Conservation (phyloP, 2,888 invertebrate species). For the Heliconius cydno region DNA sequence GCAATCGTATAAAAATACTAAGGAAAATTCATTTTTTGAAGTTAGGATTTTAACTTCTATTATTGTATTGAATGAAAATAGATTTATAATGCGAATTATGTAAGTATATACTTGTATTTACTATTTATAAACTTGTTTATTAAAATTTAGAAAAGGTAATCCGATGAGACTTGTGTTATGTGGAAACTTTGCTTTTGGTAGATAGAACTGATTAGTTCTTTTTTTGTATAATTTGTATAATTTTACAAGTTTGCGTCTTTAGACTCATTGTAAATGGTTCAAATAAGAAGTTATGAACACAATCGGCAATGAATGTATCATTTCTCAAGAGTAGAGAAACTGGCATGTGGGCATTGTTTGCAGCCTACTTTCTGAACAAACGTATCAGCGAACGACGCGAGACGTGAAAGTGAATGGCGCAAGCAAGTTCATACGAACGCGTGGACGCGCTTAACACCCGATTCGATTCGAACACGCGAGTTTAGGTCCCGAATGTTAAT, state of each 20-base stretch:
- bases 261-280: not conserved
- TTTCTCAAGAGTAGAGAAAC: slow-evolving; percentile 77
- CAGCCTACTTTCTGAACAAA: slow-evolving; percentile 77
- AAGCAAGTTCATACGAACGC: slow-evolving; percentile 62
- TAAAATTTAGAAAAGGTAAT: not conserved
- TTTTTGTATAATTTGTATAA: too few species aligned
- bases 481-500: slow-evolving; percentile 37
- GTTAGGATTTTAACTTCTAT: too few species aligned
- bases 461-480: slow-evolving; percentile 73
- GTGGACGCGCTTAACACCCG: slow-evolving; percentile 71
- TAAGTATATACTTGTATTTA: not conserved
- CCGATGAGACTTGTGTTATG: not conserved
- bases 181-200: too few species aligned
- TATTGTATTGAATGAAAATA: not conserved
- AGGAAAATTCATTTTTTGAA: too few species aligned
- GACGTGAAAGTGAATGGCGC: slow-evolving; percentile 81
- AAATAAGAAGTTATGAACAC: slow-evolving; percentile 41
- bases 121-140: not conserved
- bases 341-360: slow-evolving; percentile 71
- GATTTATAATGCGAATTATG: not conserved
- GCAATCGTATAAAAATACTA: too few species aligned
- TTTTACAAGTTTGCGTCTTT: too few species aligned
- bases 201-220: too few species aligned
- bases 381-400: slow-evolving; percentile 58
- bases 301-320: slow-evolving; percentile 60